Evolutionary conservation across 2,888 invertebrate genomes (phyloP), one percentile per base, ranked within the genome.

Genomic region (Monopis laevigella): DNA sequence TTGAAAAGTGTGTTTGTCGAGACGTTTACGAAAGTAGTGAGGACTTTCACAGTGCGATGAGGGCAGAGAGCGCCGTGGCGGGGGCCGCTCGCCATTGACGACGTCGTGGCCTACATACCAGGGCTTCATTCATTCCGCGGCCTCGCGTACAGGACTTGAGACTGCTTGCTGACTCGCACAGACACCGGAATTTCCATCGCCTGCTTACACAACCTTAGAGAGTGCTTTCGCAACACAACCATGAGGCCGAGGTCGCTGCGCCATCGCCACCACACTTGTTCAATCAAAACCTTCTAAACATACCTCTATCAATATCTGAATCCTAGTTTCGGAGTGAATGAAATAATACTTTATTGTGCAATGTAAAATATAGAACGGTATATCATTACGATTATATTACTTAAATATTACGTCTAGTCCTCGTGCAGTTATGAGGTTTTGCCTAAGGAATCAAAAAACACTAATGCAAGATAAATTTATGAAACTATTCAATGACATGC

Each of bases 61-160:
- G 70, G 75, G 70, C 71, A 21, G 68, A 71, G 60, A 62, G 67
- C 62, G 62, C 64, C 65, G 66, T 69, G 59, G 68, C 66, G 74
- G 66, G 65, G 65, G 65, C 69, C 61, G 68, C 65, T 16, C 62
- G 66, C 72, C 80, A 80, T 80, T 80, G 80, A 78, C 74, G 80
- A 78, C 77, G 77, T 73, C 73, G 75, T 75, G 75, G 71, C 80
- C 80, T 53, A 78, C 75, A 80, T 80, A 74, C 74, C 73, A 67
- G 55, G 54, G 64, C 62, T 71, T 68, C 80, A 80, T 80, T 80
- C 80, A 80, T 80, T 64, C 75, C 63, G 65, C 63, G 70, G 71
- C 73, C 67, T 68, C 44, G 39, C 45, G 59, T 65, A 61, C 71
- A 74, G 72, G 72, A 71, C 70, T 62, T n/a, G 8, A 21, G 32